Evolutionary conservation across 2,888 invertebrate species (phyloP), one percentile per base, ranked within the genome.

Genomic region (Aphidius colemani): DNA sequence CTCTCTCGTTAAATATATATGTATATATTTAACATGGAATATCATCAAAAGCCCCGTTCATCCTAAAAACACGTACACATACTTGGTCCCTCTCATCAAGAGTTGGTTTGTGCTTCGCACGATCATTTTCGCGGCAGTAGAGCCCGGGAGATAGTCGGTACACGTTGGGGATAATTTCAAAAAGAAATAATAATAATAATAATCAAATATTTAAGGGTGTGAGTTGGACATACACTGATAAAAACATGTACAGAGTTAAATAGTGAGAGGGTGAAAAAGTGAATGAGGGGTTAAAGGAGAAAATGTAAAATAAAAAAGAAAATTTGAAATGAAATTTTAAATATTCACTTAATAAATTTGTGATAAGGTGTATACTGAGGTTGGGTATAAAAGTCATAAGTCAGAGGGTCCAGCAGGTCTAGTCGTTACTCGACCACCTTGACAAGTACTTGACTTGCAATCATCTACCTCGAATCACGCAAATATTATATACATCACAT

Each of bases 121-220:
- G 64, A 59, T 64, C 59, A 56, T 66, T 62, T 69, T 63, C 68
- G 68, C 67, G 68, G 58, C 65, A 69, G 68, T 69, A 67, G 64
- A 64, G 67, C 68, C 68, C 65, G 68, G 68, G 67, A 57, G 57
- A 65, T 63, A 50, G 66, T 65, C 53, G 39, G 50, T 40, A 61
- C 44, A 63, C 59, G 51, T 55, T 46, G 11, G 55, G 44, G 49
- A 43, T 9, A 30, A 40, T 11, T 50, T 30, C 13, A 9, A 39
- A 44, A 11, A 45, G 46, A 59, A 30, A 41, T 6, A 30, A 45
- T 30, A 30, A 18, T 49, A 10, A 45, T 46, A 55, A 30, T 1
- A 43, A 48, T 82, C 66, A 81, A 78, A 72, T 78, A 82, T 67
- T 81, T 80, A 76, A 82, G 81, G 74, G 75, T 75, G 73, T 78